Evolutionary conservation across 2,113 vertebrate species (phyloP).

Genomic region (Procapra przewalskii): DNA sequence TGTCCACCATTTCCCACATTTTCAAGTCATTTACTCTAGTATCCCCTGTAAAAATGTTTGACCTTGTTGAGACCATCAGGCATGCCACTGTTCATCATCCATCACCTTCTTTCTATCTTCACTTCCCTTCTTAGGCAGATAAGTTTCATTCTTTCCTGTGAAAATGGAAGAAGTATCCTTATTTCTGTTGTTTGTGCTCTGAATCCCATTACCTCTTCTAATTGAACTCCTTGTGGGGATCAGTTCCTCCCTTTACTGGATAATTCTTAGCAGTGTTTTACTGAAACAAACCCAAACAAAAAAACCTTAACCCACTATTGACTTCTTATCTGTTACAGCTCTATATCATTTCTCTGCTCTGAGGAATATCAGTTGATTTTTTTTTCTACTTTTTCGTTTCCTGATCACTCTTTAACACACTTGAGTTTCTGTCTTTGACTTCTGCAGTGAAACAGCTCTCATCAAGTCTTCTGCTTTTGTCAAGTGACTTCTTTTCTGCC

Average conservation of each 20-base stretch:
- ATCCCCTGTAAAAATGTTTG: not conserved
- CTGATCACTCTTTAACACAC: not conserved
- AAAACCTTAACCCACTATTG: not conserved
- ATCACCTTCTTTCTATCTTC: not conserved
- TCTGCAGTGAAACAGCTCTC: not conserved
- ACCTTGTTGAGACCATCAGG: not conserved
- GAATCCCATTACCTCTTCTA: not conserved
- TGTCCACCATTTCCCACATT: not conserved
- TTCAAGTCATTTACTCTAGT: not conserved
- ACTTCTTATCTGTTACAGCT: not conserved
- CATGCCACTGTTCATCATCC: not conserved
- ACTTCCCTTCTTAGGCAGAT: not conserved
- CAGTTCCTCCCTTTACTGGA: not conserved
- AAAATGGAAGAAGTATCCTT: not conserved
- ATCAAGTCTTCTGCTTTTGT: not conserved
- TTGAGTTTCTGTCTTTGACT: not conserved
- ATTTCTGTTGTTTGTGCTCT: not conserved
- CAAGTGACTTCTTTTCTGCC: not conserved
- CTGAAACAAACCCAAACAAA: not conserved
- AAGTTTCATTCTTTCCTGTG: not conserved
- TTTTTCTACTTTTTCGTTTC: not conserved
- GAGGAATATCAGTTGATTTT: constrained; percentile 13
- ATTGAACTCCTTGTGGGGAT: not conserved
- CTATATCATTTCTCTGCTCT: not conserved
- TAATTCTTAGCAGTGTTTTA: not conserved